phyloP scores from a whole-genome alignment of 2,113 vertebrate species.

The Hylia prasina region DNA sequence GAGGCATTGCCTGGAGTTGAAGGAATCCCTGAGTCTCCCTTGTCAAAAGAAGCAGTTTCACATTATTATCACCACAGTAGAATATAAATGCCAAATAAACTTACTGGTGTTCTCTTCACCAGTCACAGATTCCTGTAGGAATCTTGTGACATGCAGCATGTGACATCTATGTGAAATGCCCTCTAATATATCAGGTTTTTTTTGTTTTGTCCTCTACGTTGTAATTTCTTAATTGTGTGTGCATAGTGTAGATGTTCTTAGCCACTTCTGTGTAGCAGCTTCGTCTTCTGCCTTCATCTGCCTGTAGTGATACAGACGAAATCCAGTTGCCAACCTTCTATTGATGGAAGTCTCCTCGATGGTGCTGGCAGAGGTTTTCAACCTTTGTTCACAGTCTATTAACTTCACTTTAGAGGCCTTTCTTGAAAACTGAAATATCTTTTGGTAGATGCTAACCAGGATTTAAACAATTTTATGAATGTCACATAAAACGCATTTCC shows the following conservation, averaged over 20 bases:
- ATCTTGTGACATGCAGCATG: background rate
- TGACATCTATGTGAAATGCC: background rate
- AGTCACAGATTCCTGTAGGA: background rate
- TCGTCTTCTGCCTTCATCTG: background rate
- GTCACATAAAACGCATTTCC: background rate
- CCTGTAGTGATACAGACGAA: background rate
- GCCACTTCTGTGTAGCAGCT: background rate
- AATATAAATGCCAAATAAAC: background rate
- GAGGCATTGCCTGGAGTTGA: background rate
- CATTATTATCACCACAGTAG: background rate
- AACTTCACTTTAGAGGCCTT: background rate
- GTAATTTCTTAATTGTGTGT: background rate
- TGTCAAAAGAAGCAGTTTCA: background rate
- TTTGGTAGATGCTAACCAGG: background rate
- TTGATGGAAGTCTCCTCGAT: background rate
- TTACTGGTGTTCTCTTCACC: background rate
- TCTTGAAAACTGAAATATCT: background rate
- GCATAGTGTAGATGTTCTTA: background rate
- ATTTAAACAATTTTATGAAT: background rate
- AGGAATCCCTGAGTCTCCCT: background rate
- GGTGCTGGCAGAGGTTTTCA: background rate
- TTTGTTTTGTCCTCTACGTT: background rate
- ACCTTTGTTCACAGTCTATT: background rate
- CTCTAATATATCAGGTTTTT: background rate
- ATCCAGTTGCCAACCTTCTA: background rate